These are phyloP conservation scores for Drosophila neonasuta DNA, from an alignment of 2,888 invertebrate species.

Conservation along the genomic window DNA sequence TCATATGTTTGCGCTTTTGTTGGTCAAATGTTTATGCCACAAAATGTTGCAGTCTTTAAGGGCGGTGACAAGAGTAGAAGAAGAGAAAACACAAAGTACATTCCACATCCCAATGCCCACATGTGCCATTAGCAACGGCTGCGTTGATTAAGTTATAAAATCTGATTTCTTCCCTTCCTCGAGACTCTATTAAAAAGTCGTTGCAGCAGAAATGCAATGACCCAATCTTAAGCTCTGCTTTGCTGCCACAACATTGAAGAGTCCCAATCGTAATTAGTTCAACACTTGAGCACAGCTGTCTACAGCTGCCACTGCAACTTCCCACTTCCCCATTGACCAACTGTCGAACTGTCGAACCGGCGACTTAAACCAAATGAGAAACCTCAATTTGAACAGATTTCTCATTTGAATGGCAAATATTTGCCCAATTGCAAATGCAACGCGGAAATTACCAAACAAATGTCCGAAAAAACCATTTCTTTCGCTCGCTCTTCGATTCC, in stretches of 20 bases:
- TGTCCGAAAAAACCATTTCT: slow-evolving; percentile 66
- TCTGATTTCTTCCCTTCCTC: slow-evolving; percentile 43
- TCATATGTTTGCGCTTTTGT: slow-evolving; percentile 56
- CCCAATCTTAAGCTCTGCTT: background rate
- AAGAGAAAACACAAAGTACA: background rate
- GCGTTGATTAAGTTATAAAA: slow-evolving; percentile 75
- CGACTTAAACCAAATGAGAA: slow-evolving; percentile 7
- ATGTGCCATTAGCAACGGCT: slow-evolving; percentile 74
- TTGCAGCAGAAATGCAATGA: slow-evolving; percentile 1
- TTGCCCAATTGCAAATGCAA: slow-evolving; percentile 65
- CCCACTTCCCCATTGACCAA: slow-evolving; percentile 53
- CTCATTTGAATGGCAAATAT: slow-evolving; percentile 76
- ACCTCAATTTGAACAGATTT: slow-evolving; percentile 67
- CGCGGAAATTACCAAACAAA: slow-evolving; percentile 71
- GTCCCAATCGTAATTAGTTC: slow-evolving; percentile 48
- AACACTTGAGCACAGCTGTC: slow-evolving; percentile 62
- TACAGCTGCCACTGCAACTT: slow-evolving; percentile 2
- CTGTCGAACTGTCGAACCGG: slow-evolving; percentile 64
- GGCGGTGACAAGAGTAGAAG: slow-evolving; percentile 33
- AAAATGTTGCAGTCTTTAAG: slow-evolving; percentile 59
- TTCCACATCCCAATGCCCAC: slow-evolving; percentile 58
- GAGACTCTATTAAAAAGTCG: slow-evolving; percentile 42
- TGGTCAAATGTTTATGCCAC: slow-evolving; percentile 70
- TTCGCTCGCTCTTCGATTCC: background rate
- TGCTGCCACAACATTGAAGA: background rate